phyloP scores from a whole-genome alignment of 2,888 invertebrate genomes.

The Blastobasis lacticolella region DNA sequence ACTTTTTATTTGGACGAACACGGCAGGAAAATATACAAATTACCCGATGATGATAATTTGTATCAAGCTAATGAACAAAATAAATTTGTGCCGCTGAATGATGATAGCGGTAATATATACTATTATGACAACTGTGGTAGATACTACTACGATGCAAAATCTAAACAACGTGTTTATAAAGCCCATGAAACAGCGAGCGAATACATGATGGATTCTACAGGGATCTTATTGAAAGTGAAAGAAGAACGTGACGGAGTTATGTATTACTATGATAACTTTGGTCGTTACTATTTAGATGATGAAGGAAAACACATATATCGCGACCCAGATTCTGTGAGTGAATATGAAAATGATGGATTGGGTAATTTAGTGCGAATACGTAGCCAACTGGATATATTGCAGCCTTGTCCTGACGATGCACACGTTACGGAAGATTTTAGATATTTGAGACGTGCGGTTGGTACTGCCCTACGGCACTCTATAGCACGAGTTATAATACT shows the following conservation, averaged over 20 bases:
- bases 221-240: constrained; percentile 50
- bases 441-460: constrained; percentile 53
- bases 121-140: constrained; percentile 64
- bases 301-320: constrained; percentile 59
- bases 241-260: constrained; percentile 47
- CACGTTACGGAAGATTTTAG: constrained; percentile 57
- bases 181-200: constrained; percentile 53
- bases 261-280: constrained; percentile 60
- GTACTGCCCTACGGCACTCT: constrained; percentile 50
- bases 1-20: constrained; percentile 51
- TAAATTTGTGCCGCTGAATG: constrained; percentile 47
- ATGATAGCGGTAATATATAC: constrained; percentile 48
- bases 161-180: constrained; percentile 55
- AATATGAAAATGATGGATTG: constrained; percentile 64
- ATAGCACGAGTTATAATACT: constrained; percentile 52
- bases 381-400: constrained; percentile 46
- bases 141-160: constrained; percentile 45
- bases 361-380: constrained; percentile 64
- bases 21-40: constrained; percentile 56
- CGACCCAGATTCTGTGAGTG: constrained; percentile 49
- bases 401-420: constrained; percentile 53
- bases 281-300: constrained; percentile 53
- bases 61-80: constrained; percentile 56
- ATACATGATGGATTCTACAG: constrained; percentile 56
- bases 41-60: constrained; percentile 35